Evolutionary conservation across 2,797 vertebrate genomes (phyloP).

Genomic region (Danio albolineatus): DNA sequence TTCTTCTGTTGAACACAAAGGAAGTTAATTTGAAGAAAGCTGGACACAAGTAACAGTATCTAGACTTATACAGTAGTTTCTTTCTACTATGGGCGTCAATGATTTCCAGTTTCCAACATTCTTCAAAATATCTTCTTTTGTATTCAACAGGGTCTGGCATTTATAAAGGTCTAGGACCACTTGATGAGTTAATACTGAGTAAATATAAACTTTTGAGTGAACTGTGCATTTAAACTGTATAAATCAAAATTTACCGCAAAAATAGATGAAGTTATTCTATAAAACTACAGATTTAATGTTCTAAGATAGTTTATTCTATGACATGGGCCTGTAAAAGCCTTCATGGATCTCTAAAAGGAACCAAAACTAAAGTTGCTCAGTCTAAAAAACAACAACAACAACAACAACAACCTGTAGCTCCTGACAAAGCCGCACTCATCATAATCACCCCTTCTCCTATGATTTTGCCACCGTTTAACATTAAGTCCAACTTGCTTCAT

Average conservation of each 20-base stretch:
- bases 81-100: too few relatives aligned
- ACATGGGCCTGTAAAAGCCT: neutral
- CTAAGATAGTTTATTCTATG: neutral
- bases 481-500: neutral
- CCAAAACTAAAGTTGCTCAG: constrained; percentile 12
- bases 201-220: too few relatives aligned
- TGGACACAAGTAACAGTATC: too few relatives aligned
- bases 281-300: neutral
- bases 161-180: too few relatives aligned
- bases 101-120: too few relatives aligned
- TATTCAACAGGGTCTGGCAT: too few relatives aligned
- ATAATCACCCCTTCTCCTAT: neutral
- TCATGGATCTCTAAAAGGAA: neutral
- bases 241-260: neutral
- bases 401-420: neutral
- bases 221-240: too few relatives aligned
- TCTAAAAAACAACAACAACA: neutral
- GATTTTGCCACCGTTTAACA: neutral
- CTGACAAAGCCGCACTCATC: neutral
- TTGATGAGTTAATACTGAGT: too few relatives aligned
- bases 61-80: too few relatives aligned
- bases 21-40: too few relatives aligned
- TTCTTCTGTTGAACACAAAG: too few relatives aligned
- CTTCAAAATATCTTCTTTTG: too few relatives aligned
- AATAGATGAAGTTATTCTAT: neutral